Evolutionary conservation across 2,888 invertebrate genomes (phyloP).

Genomic region (Epinotia brunnichana): DNA sequence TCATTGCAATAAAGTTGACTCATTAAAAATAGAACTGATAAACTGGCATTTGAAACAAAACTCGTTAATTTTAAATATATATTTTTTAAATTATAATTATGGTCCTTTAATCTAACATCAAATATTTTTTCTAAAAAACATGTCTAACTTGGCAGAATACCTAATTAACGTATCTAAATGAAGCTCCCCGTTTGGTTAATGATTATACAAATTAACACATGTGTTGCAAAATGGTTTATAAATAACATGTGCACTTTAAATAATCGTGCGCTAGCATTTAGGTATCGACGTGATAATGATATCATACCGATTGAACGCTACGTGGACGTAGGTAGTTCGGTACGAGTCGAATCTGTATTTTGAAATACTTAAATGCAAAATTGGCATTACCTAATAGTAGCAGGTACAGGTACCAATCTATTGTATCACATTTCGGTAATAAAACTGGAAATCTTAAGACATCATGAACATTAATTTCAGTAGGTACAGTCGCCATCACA

Average conservation of each 20-base stretch:
- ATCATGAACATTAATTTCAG: too few species aligned
- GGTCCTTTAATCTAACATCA: too few species aligned
- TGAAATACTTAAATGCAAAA: background rate
- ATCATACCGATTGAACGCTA: conserved; percentile 23
- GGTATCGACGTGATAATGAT: conserved; percentile 34
- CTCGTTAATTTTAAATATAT: background rate
- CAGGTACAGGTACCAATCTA: too few species aligned
- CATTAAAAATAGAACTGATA: background rate
- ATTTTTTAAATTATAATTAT: too few species aligned
- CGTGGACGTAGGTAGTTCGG: background rate
- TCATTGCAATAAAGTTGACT: background rate
- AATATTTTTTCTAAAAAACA: background rate
- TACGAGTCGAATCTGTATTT: background rate
- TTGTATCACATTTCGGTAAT: too few species aligned
- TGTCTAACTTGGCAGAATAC: background rate
- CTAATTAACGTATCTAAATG: background rate
- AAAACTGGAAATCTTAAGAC: too few species aligned
- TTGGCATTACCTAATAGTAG: background rate
- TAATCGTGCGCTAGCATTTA: conserved; percentile 30
- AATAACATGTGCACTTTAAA: conserved; percentile 18
- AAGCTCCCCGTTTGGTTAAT: background rate
- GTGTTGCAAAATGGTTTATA: conserved; percentile 3
- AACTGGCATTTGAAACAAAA: background rate
- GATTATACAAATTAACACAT: background rate
- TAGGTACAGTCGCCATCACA: too few species aligned